Conservation (phyloP, 2,113 vertebrate genomes). For the Indicator maculatus region DNA sequence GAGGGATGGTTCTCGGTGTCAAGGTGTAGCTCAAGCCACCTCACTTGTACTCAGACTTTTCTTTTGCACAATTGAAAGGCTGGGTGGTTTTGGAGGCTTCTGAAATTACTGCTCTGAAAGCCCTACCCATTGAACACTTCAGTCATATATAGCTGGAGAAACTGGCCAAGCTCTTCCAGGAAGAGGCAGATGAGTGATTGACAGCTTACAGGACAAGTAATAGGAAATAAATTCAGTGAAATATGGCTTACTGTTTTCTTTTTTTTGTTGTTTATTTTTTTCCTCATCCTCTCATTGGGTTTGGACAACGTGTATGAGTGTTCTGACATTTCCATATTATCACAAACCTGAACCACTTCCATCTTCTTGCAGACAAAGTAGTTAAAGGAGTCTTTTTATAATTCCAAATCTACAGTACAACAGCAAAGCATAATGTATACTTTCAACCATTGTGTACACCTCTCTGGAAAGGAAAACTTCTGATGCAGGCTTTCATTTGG, state of each 20-base stretch:
- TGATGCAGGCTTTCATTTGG: constrained; percentile 46
- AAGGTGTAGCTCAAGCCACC: not conserved
- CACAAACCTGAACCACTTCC: constrained; percentile 34
- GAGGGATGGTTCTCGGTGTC: not conserved
- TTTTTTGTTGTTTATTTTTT: not conserved
- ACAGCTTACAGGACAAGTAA: constrained; percentile 23
- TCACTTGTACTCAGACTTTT: not conserved
- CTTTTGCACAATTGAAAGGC: not conserved
- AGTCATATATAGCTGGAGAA: not conserved
- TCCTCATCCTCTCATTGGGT: not conserved
- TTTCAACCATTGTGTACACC: constrained; percentile 63
- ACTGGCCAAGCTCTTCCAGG: not conserved
- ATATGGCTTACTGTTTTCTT: not conserved
- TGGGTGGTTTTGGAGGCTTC: not conserved
- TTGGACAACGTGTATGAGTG: not conserved
- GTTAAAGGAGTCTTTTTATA: constrained; percentile 46
- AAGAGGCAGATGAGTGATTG: not conserved
- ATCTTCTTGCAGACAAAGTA: constrained; percentile 50
- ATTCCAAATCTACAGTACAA: constrained; percentile 2
- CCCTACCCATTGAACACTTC: not conserved
- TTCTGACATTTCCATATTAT: constrained; percentile 59
- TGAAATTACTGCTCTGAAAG: not conserved
- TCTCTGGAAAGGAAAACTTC: constrained; percentile 67
- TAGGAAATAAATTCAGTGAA: not conserved
- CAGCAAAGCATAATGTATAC: constrained; percentile 40